phyloP scores from a whole-genome alignment of 1,140 invertebrate genomes.

The Euura lappo region DNA sequence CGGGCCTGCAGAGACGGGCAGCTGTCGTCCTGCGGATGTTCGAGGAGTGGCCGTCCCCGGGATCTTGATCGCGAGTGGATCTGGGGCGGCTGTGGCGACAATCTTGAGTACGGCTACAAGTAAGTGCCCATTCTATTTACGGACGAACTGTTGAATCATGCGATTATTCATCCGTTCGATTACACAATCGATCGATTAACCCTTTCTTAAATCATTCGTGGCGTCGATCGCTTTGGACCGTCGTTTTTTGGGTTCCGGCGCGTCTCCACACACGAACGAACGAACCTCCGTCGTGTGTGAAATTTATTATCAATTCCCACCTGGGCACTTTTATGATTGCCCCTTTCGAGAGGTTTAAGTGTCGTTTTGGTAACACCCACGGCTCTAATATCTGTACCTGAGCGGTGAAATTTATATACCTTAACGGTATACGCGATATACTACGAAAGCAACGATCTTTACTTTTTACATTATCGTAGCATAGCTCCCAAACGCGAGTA shows the following conservation, averaged over 20 bases:
- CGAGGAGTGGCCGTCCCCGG: conserved; percentile 75
- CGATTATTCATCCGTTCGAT: too few relatives aligned
- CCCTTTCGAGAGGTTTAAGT: background rate
- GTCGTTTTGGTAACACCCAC: conserved; percentile 11
- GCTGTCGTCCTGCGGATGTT: conserved; percentile 88
- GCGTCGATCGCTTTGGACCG: too few relatives aligned
- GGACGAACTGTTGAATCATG: too few relatives aligned
- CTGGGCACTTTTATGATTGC: conserved; percentile 12
- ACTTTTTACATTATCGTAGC: too few relatives aligned
- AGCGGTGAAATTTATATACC: conserved; percentile 9
- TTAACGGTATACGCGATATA: background rate
- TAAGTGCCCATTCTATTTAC: conserved; percentile 58
- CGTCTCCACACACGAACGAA: background rate
- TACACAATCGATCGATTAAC: too few relatives aligned
- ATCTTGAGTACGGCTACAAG: conserved; percentile 95
- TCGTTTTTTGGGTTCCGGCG: too few relatives aligned
- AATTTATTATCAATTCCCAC: conserved; percentile 14
- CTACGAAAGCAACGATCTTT: too few relatives aligned
- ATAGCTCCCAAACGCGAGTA: too few relatives aligned
- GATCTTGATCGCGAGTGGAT: conserved; percentile 89
- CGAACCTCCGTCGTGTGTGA: background rate
- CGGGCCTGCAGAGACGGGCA: conserved; percentile 89
- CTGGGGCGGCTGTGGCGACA: conserved; percentile 97
- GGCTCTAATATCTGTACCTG: conserved; percentile 8
- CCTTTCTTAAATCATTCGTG: too few relatives aligned